These are phyloP conservation scores for Colistium nudipinnis DNA, from an alignment of 2,113 vertebrate genomes.

Conservation along the genomic window DNA sequence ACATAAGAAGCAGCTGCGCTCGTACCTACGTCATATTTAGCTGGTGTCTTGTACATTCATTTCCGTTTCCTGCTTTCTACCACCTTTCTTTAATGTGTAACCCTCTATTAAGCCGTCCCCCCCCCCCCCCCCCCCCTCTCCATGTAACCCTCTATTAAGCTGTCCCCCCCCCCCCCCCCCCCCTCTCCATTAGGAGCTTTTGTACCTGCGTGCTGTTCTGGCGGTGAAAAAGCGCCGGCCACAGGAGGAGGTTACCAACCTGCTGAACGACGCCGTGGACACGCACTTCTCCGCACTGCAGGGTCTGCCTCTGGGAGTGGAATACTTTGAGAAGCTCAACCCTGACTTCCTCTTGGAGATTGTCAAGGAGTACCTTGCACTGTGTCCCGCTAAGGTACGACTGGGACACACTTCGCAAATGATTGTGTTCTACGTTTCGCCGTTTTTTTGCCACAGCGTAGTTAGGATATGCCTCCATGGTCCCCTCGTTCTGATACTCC, in stretches of 20 bases:
- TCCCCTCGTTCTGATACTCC: neutral
- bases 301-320: conserved; percentile 90
- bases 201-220: conserved; percentile 87
- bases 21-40: too few relatives aligned
- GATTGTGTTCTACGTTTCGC: conserved; percentile 5
- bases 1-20: too few relatives aligned
- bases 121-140: too few relatives aligned
- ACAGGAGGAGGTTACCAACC: conserved; percentile 87
- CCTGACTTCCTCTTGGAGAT: conserved; percentile 96
- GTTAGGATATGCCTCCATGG: neutral
- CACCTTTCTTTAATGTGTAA: neutral
- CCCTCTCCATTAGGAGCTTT: conserved; percentile 85
- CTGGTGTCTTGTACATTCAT: too few relatives aligned
- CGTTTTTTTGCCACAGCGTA: neutral
- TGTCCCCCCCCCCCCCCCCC: too few relatives aligned
- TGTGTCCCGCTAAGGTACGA: conserved; percentile 90
- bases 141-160: too few relatives aligned
- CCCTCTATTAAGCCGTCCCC: too few relatives aligned
- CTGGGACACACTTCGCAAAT: neutral
- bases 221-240: conserved; percentile 85
- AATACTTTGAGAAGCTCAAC: conserved; percentile 96
- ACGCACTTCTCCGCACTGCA: conserved; percentile 90
- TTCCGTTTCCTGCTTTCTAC: neutral
- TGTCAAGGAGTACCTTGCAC: conserved; percentile 88
- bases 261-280: conserved; percentile 92